Evolutionary conservation across 2,888 invertebrate species (phyloP), one percentile per base, ranked within the genome.

Genomic region (Nowickia ferox): DNA sequence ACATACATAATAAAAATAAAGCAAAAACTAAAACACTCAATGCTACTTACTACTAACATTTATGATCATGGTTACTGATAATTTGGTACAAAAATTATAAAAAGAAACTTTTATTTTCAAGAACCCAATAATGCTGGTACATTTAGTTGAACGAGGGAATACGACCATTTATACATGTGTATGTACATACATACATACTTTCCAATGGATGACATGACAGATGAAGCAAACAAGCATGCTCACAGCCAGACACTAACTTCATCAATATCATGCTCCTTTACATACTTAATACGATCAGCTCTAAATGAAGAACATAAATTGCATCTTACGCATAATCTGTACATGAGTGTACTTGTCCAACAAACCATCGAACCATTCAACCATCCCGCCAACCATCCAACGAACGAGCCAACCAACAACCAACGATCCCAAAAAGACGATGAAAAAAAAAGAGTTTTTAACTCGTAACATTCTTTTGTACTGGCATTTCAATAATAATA

Each of bases 31-130:
- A 79, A 81, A 71, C 66, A 89, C 90, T 90, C 90, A 90, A 90
- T 89, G 90, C 91, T 80, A 65, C 80, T 81, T 80, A 65, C 80
- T 81, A 81, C 75, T 91, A 91, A 90, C 91, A 91, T 91, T 91
- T 91, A 90, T 89, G 90, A 91, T 91, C 90, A 90, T 88, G 90
- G 90, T 89, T 89, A 90, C 91, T 91, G 91, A 91, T 91, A 90
- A 90, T 78, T 80, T 65, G 76, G 55, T 63, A 42, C 4, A 53
- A 30, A 30, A 30, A 42, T 13, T 1, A 42, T 61, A 61, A 51
- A 59, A 77, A 59, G 44, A 19, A 77, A 74, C 22, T 55, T 42
- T 83, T 48, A 38, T 38, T 55, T 44, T 53, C 17, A 44, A 40
- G 65, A 57, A 63, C 11, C 55, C 57, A 48, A 65, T 38, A 68